These are phyloP conservation scores for Macrotus californicus DNA, from an alignment of 2,113 vertebrate species.

Conservation along the genomic window DNA sequence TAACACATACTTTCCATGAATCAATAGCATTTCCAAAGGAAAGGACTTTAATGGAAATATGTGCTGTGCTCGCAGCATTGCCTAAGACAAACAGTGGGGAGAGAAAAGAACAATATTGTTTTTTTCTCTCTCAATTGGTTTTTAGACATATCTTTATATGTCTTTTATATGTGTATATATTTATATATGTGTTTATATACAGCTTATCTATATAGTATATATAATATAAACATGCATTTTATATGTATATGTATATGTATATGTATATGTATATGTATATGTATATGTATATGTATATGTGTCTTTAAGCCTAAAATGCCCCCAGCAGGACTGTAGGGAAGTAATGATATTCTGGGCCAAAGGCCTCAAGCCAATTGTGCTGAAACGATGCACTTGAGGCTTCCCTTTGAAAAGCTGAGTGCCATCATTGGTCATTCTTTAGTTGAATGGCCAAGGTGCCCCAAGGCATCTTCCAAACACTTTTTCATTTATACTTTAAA, in stretches of 20 bases:
- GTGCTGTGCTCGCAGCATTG: background rate
- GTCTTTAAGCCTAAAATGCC: conserved; percentile 18
- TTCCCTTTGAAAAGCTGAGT: conserved; percentile 42
- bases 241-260: background rate
- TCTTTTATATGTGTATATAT: background rate
- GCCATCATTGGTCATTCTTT: conserved; percentile 41
- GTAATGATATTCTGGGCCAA: background rate
- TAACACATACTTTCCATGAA: conserved; percentile 27
- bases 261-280: background rate
- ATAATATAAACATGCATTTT: too few relatives aligned
- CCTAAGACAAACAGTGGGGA: conserved; percentile 13
- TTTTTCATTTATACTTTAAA: conserved; percentile 52
- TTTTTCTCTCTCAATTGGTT: background rate
- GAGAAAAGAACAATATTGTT: background rate
- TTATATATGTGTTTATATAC: too few relatives aligned
- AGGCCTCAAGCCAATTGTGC: background rate
- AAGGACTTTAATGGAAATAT: conserved; percentile 18
- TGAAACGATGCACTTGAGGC: conserved; percentile 29
- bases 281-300: background rate
- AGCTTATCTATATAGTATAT: too few relatives aligned
- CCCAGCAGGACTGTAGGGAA: background rate
- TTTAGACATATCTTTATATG: background rate
- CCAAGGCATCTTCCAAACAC: conserved; percentile 15
- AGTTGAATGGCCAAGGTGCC: conserved; percentile 39
- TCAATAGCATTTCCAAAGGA: conserved; percentile 37